phyloP scores from a whole-genome alignment of 2,797 vertebrate genomes.

The Limnodromus scolopaceus region DNA sequence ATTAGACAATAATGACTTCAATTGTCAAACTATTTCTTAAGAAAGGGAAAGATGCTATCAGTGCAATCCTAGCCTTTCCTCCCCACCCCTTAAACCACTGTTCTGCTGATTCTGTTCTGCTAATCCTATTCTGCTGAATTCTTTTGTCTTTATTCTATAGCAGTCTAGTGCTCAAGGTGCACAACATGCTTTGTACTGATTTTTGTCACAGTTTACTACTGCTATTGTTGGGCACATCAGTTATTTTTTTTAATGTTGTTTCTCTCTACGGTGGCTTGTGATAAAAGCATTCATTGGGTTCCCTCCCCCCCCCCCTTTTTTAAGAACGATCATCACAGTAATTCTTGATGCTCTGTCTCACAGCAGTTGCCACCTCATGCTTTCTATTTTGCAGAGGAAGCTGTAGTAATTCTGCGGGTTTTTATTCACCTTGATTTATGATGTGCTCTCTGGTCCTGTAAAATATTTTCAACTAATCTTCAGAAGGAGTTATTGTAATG shows the following conservation, averaged over 20 bases:
- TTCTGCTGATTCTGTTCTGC: background rate
- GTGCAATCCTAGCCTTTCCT: background rate
- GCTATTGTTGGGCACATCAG: background rate
- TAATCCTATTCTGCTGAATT: background rate
- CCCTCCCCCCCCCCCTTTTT: background rate
- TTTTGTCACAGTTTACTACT: background rate
- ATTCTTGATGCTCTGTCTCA: background rate
- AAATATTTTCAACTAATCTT: constrained; percentile 27
- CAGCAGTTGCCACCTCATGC: background rate
- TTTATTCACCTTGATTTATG: constrained; percentile 34
- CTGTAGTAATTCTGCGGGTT: background rate
- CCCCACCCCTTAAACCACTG: background rate
- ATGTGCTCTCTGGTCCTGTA: background rate
- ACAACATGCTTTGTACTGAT: background rate
- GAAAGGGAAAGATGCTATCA: background rate
- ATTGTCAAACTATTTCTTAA: background rate
- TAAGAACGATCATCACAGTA: background rate
- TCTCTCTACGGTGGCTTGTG: background rate
- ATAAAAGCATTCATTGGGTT: background rate
- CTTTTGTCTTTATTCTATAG: background rate
- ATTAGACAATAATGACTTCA: background rate
- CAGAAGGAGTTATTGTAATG: constrained; percentile 19
- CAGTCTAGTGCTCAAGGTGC: background rate
- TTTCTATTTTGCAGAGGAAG: background rate
- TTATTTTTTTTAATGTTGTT: background rate